These are phyloP conservation scores for Zenarchopterus dispar DNA, from an alignment of 2,797 vertebrate genomes.

Conservation along the genomic window DNA sequence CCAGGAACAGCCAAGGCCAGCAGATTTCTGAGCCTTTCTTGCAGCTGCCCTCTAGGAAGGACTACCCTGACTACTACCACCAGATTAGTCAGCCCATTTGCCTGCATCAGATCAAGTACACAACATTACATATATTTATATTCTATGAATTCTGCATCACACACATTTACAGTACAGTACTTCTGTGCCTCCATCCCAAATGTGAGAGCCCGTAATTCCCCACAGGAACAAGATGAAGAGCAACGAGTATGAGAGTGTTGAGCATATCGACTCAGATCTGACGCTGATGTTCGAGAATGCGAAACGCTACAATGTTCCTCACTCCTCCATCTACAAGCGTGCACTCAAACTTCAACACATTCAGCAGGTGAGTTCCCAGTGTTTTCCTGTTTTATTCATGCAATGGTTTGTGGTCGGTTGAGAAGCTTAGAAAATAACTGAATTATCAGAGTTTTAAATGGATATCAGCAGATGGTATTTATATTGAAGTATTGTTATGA, in stretches of 20 bases:
- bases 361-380: slow-evolving; percentile 87
- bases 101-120: slow-evolving; percentile 94
- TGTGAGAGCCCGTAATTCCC: slow-evolving; percentile 65
- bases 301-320: slow-evolving; percentile 96
- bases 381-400: no score
- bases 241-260: slow-evolving; percentile 94
- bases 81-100: slow-evolving; percentile 95
- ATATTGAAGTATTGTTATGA: background rate
- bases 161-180: slow-evolving; percentile 59
- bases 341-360: slow-evolving; percentile 96
- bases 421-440: background rate
- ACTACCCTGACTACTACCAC: slow-evolving; percentile 97
- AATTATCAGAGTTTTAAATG: background rate
- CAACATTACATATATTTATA: slow-evolving; percentile 46
- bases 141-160: slow-evolving; percentile 43
- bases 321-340: slow-evolving; percentile 96
- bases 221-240: slow-evolving; percentile 94
- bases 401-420: background rate
- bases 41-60: slow-evolving; percentile 96
- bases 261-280: slow-evolving; percentile 93
- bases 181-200: slow-evolving; percentile 64
- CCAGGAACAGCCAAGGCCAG: slow-evolving; percentile 95
- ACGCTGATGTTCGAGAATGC: slow-evolving; percentile 98
- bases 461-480: background rate
- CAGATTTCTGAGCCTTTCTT: slow-evolving; percentile 96